These are phyloP conservation scores for Calliphora vomitoria DNA, from an alignment of 2,888 invertebrate species.

Conservation along the genomic window DNA sequence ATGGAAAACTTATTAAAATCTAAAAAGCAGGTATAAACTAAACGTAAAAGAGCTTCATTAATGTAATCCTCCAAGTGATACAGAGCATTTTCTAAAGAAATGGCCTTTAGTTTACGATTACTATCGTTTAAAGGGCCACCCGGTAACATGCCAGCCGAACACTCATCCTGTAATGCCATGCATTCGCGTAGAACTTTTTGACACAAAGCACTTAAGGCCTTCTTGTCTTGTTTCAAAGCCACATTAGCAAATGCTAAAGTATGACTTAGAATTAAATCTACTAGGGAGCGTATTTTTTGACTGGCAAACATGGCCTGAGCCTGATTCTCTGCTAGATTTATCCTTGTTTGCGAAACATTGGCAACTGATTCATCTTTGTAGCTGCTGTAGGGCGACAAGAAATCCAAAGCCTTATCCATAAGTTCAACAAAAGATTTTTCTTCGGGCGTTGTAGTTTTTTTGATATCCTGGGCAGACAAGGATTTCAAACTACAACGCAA, in stretches of 20 bases:
- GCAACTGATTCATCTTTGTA: slow-evolving; percentile 75
- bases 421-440: slow-evolving; percentile 79
- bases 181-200: slow-evolving; percentile 82
- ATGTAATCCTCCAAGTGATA: slow-evolving; percentile 82
- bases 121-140: slow-evolving; percentile 73
- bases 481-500: slow-evolving; percentile 74
- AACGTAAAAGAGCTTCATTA: slow-evolving; percentile 81
- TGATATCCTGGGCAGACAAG: slow-evolving; percentile 60
- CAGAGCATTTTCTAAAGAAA: slow-evolving; percentile 81
- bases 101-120: slow-evolving; percentile 81
- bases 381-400: slow-evolving; percentile 78
- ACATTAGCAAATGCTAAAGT: slow-evolving; percentile 83
- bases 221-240: slow-evolving; percentile 81
- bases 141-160: slow-evolving; percentile 70
- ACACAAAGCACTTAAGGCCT: slow-evolving; percentile 82
- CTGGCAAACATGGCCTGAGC: slow-evolving; percentile 76
- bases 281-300: slow-evolving; percentile 78
- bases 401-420: slow-evolving; percentile 80
- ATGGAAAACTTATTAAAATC: slow-evolving; percentile 81
- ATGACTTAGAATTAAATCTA: slow-evolving; percentile 81
- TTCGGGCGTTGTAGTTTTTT: slow-evolving; percentile 63
- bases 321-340: slow-evolving; percentile 70
- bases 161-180: slow-evolving; percentile 81
- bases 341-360: slow-evolving; percentile 68
- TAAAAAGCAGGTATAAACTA: slow-evolving; percentile 81